Evolutionary conservation across 2,113 vertebrate genomes (phyloP).

Genomic region (Procapra przewalskii): DNA sequence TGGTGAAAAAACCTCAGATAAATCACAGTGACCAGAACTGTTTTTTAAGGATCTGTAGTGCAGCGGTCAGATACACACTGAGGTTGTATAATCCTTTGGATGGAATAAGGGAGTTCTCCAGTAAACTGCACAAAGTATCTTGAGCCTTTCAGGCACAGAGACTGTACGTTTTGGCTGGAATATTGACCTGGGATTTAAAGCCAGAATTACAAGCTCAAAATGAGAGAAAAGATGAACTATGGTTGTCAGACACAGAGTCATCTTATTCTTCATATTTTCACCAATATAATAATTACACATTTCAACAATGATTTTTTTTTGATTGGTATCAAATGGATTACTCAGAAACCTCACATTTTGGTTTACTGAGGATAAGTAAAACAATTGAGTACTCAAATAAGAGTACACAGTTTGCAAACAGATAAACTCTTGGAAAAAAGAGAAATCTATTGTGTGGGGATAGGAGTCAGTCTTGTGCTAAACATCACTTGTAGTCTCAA

Average conservation of each 20-base stretch:
- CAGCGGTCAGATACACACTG: not conserved
- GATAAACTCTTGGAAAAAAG: not conserved
- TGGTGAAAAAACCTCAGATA: not conserved
- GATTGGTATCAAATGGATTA: not conserved
- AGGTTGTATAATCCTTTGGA: not conserved
- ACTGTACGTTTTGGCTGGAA: not conserved
- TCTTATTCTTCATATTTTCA: constrained; percentile 13
- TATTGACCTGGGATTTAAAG: not conserved
- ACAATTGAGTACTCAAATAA: not conserved
- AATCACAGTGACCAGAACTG: not conserved
- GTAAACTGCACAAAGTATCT: not conserved
- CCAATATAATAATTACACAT: constrained; percentile 3
- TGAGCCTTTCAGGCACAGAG: constrained; percentile 5
- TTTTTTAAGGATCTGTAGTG: not conserved
- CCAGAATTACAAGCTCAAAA: constrained; percentile 35
- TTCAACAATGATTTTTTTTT: not conserved
- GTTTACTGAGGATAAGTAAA: constrained; percentile 6
- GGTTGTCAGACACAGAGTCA: not conserved
- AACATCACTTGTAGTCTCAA: not conserved
- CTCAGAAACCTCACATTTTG: constrained; percentile 12
- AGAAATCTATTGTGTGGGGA: not conserved
- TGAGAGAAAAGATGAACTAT: constrained; percentile 1
- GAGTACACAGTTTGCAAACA: not conserved
- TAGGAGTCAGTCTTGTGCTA: not conserved
- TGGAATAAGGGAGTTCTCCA: not conserved